These are phyloP conservation scores for Harpagifer antarcticus DNA, from an alignment of 2,797 vertebrate genomes.

Conservation along the genomic window DNA sequence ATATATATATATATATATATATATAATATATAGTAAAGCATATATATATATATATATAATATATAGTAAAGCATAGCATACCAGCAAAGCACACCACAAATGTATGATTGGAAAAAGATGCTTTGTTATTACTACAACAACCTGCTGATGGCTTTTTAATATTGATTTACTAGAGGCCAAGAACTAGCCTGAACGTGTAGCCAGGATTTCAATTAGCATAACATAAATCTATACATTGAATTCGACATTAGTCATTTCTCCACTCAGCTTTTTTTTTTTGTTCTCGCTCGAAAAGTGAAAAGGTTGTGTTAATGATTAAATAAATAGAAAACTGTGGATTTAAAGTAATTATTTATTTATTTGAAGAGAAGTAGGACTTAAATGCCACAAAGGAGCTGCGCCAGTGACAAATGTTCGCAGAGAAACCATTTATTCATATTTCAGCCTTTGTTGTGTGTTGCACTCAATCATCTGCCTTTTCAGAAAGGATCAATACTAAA, in stretches of 20 bases:
- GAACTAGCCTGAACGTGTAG: slow-evolving; percentile 46
- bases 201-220: slow-evolving; percentile 52
- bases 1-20: no score
- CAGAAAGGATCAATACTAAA: slow-evolving; percentile 71
- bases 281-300: slow-evolving; percentile 59
- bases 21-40: no score
- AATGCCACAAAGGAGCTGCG: slow-evolving; percentile 70
- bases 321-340: slow-evolving; percentile 56
- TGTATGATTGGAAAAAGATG: slow-evolving; percentile 28
- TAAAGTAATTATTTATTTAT: slow-evolving; percentile 81
- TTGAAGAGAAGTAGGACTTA: slow-evolving; percentile 68
- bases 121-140: slow-evolving; percentile 61
- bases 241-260: slow-evolving; percentile 74
- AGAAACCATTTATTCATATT: slow-evolving; percentile 72
- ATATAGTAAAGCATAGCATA: no score
- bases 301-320: slow-evolving; percentile 61
- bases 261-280: slow-evolving; percentile 45
- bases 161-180: slow-evolving; percentile 59
- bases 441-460: slow-evolving; percentile 55
- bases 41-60: no score
- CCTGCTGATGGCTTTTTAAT: slow-evolving; percentile 70
- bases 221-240: slow-evolving; percentile 76
- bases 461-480: slow-evolving; percentile 75
- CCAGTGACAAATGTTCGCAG: slow-evolving; percentile 67
- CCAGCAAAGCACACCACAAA: background rate